Percentiles rank a stretch among this genome's conserved stretches.
These are phyloP conservation scores for Luperina nickerlii DNA, from an alignment of 2,888 invertebrate species.

Conservation along the genomic window DNA sequence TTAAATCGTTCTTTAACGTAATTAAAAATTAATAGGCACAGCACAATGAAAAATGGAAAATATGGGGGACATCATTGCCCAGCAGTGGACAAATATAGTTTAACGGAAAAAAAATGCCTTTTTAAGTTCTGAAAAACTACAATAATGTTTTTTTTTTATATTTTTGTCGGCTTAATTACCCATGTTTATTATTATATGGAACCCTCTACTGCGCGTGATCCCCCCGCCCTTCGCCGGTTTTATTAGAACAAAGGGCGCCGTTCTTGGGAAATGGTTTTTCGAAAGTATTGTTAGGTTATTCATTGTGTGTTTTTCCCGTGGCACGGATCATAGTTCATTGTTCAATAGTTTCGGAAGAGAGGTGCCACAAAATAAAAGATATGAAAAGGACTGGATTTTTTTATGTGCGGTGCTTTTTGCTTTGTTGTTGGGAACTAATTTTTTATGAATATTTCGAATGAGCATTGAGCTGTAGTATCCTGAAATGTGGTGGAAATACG, in stretches of 20 bases:
- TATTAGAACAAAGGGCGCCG: conserved; percentile 78
- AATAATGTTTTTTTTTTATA: neutral
- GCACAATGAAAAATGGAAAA: too few relatives aligned
- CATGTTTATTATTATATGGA: neutral
- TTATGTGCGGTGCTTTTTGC: neutral
- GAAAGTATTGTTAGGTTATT: conserved; percentile 77
- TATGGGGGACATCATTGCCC: too few relatives aligned
- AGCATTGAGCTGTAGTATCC: neutral
- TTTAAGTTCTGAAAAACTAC: neutral
- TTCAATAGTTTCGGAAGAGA: conserved; percentile 40
- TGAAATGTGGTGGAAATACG: neutral
- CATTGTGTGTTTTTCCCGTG: conserved; percentile 77
- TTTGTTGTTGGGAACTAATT: neutral
- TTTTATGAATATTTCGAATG: neutral
- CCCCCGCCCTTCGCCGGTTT: conserved; percentile 51
- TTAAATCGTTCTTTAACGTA: neutral
- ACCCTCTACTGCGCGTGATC: neutral
- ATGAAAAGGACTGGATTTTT: conserved; percentile 1
- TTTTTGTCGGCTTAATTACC: neutral
- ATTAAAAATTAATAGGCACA: neutral
- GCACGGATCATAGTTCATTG: conserved; percentile 60
- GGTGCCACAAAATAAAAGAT: conserved; percentile 14
- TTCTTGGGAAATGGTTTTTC: conserved; percentile 81
- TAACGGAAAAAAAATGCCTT: too few relatives aligned
- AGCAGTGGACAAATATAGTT: too few relatives aligned